phyloP scores from a whole-genome alignment of 2,888 invertebrate genomes.

The Drosophila falleni region DNA sequence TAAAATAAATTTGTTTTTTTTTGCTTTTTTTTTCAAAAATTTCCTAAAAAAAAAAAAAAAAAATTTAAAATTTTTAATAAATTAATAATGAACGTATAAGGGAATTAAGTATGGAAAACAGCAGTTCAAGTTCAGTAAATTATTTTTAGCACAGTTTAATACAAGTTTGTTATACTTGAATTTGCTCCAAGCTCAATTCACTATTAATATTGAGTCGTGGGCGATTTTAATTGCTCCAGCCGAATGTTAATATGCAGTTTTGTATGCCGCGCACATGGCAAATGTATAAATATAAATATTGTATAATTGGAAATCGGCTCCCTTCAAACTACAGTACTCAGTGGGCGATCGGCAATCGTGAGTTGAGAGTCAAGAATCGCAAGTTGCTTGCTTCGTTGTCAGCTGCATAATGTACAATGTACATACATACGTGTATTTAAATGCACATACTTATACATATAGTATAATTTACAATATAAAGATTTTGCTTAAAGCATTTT shows the following conservation, averaged over 20 bases:
- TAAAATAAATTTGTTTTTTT: too few relatives aligned
- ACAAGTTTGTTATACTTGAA: constrained; percentile 3
- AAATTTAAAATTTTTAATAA: too few relatives aligned
- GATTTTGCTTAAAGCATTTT: constrained; percentile 37
- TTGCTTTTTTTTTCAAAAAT: too few relatives aligned
- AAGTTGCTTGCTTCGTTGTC: constrained; percentile 44
- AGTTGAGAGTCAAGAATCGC: constrained; percentile 25
- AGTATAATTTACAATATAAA: constrained; percentile 37
- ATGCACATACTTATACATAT: constrained; percentile 4
- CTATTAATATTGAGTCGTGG: constrained; percentile 34
- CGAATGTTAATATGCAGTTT: constrained; percentile 46
- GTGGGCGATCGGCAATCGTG: constrained; percentile 43
- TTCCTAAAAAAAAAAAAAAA: too few relatives aligned
- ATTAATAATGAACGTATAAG: too few relatives aligned
- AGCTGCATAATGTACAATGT: constrained; percentile 18
- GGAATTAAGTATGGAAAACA: not conserved
- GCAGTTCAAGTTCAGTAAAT: not conserved
- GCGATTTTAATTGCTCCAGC: constrained; percentile 43
- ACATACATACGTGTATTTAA: not conserved
- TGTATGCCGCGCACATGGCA: constrained; percentile 53
- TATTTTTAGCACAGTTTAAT: constrained; percentile 21
- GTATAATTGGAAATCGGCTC: constrained; percentile 27
- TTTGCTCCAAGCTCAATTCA: constrained; percentile 7
- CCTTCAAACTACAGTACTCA: constrained; percentile 24
- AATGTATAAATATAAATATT: constrained; percentile 20